Percentiles rank a stretch among this genome's conserved stretches.
These are phyloP conservation scores for rabbit (Oryctolagus cuniculus) DNA, from an alignment of 2,113 vertebrate genomes.

Conservation along the genomic window DNA sequence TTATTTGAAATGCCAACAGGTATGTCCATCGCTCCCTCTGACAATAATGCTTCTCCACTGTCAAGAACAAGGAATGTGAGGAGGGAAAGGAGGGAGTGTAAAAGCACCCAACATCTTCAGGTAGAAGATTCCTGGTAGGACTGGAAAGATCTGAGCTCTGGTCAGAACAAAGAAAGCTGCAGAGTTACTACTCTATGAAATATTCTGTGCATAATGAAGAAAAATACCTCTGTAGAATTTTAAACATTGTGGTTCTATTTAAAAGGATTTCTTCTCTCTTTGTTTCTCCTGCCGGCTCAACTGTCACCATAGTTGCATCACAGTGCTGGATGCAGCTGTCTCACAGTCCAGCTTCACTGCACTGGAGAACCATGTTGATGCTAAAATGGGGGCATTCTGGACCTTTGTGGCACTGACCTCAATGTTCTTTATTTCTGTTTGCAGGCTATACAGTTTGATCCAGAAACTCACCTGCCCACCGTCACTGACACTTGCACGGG, in stretches of 20 bases:
- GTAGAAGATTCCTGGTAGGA: background rate
- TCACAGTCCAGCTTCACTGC: slow-evolving; percentile 6
- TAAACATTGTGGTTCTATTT: slow-evolving; percentile 68
- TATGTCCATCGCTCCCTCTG: background rate
- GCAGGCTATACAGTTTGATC: slow-evolving; percentile 96
- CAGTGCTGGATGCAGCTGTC: slow-evolving; percentile 40
- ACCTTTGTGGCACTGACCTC: slow-evolving; percentile 80
- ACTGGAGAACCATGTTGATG: slow-evolving; percentile 49
- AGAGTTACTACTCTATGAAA: background rate
- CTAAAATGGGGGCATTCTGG: slow-evolving; percentile 67
- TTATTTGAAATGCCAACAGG: background rate
- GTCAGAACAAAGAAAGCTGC: slow-evolving; percentile 11
- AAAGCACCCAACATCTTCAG: rapidly evolving
- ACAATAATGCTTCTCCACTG: background rate
- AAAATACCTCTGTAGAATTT: slow-evolving; percentile 57
- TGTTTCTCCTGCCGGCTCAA: background rate
- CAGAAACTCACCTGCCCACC: slow-evolving; percentile 93
- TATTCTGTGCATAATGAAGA: background rate
- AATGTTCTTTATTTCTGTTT: slow-evolving; percentile 83
- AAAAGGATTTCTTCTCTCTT: background rate
- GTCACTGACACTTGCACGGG: slow-evolving; percentile 94
- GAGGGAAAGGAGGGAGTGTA: background rate
- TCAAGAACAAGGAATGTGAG: background rate
- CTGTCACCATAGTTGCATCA: slow-evolving; percentile 84
- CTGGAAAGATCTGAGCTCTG: background rate